Evolutionary conservation across 2,888 invertebrate genomes (phyloP), one percentile per base, ranked within the genome.

Genomic region (Apeira syringaria): DNA sequence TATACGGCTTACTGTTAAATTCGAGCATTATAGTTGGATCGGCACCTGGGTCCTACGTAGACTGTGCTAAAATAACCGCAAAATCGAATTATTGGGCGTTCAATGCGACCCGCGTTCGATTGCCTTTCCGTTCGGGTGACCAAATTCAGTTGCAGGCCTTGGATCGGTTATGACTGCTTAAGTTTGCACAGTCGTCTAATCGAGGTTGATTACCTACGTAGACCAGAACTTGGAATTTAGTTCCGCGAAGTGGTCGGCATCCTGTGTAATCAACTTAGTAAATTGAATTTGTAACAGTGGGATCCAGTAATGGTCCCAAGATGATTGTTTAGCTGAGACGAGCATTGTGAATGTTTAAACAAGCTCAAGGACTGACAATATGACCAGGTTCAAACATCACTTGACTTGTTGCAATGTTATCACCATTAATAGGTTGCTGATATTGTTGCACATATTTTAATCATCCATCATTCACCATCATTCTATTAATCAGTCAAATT

Each of bases 11-110:
- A 70, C 69, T 73, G 74, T 70, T 65, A 69, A 66, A 67, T 71
- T 72, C 72, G 72, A 77, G 78, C 73, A 78, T 77, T 74, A 73
- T 68, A 71, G 74, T 66, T 61, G 61, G 52, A 60, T 52, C 56
- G 43, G 64, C 79, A 86, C 82, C 87, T 88, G 87, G 68, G 75
- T 53, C 74, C 66, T 61, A 50, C 56, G 63, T 65, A 64, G 67
- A 61, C 72, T 73, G 73, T 71, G 74, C 75, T 80, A 75, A 81
- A 86, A 85, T 83, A 79, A 81, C 86, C 87, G 73, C 80, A 69
- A 81, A 85, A 86, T 84, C 80, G 82, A 84, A 80, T 86, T 83
- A 86, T 80, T 81, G 75, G 68, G 68, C 67, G 77, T 79, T 76
- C 78, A 76, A 71, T 76, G 69, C 66, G 61, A 69, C 68, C 68